Percentiles rank a stretch among this genome's conserved stretches.
Evolutionary conservation across 1,140 invertebrate genomes (phyloP).

Genomic region (Drosophila pseudoananassae): DNA sequence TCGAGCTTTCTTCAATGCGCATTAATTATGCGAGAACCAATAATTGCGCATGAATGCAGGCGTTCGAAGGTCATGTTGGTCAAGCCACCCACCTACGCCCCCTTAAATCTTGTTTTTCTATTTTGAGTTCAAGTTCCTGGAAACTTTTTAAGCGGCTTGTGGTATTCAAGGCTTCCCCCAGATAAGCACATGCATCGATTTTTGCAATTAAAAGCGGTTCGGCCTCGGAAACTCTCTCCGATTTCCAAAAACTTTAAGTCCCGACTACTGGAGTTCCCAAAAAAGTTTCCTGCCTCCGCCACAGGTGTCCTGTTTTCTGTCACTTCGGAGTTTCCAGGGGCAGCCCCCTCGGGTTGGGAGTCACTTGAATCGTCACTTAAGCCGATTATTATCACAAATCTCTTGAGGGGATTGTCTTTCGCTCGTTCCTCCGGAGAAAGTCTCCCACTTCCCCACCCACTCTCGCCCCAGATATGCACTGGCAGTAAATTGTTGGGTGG

Average conservation of each 20-base stretch:
- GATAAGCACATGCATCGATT: slow-evolving; percentile 34
- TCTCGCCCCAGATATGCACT: slow-evolving; percentile 14
- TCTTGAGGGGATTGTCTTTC: slow-evolving; percentile 14
- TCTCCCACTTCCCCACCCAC: not conserved
- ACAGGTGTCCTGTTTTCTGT: slow-evolving; percentile 37
- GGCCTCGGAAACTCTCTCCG: not conserved
- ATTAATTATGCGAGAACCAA: slow-evolving; percentile 51
- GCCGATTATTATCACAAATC: slow-evolving; percentile 72
- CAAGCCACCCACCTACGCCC: not conserved
- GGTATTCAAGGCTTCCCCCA: slow-evolving; percentile 24
- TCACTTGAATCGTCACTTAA: slow-evolving; percentile 63
- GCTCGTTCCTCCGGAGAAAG: not conserved
- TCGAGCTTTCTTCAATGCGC: slow-evolving; percentile 42
- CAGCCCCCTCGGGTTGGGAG: slow-evolving; percentile 16
- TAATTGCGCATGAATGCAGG: slow-evolving; percentile 57
- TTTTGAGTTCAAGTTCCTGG: slow-evolving; percentile 26
- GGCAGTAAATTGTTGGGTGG: slow-evolving; percentile 19
- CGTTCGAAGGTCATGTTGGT: slow-evolving; percentile 42
- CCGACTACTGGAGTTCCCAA: not conserved
- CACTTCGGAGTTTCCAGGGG: slow-evolving; percentile 20
- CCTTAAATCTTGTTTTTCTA: slow-evolving; percentile 7
- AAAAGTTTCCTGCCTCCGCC: slow-evolving; percentile 10
- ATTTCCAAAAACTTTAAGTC: slow-evolving; percentile 33
- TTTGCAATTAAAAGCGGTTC: slow-evolving; percentile 48
- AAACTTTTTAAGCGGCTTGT: slow-evolving; percentile 39